Percentiles rank a stretch among this genome's conserved stretches.
Evolutionary conservation across 1,140 invertebrate genomes (phyloP).

Genomic region (Globodera ellingtonae): DNA sequence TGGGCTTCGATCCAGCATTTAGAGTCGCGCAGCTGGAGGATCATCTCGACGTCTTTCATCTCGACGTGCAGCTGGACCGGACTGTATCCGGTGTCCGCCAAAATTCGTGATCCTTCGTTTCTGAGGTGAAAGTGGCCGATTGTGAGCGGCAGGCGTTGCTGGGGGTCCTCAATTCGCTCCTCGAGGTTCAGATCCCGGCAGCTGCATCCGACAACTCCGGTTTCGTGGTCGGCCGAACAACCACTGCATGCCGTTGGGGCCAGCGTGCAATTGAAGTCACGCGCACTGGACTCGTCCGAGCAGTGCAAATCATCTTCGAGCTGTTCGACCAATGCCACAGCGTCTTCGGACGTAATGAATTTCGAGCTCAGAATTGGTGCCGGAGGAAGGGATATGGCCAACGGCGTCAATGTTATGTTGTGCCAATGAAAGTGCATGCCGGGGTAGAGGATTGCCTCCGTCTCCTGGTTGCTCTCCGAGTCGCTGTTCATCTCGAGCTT

Average conservation of each 20-base stretch:
- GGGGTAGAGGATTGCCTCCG: neutral
- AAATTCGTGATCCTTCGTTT: neutral
- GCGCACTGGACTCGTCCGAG: neutral
- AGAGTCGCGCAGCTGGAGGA: neutral
- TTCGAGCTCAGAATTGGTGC: neutral
- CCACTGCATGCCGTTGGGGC: neutral
- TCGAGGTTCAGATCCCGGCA: conserved; percentile 6
- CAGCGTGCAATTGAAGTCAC: neutral
- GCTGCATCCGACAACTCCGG: neutral
- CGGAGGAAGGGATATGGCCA: neutral
- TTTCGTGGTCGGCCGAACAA: neutral
- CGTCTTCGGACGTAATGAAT: neutral
- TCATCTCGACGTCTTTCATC: no score
- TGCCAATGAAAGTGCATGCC: neutral
- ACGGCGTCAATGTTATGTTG: neutral
- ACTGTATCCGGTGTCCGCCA: neutral
- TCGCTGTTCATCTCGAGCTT: neutral
- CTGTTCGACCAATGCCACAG: neutral
- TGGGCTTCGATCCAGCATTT: no score
- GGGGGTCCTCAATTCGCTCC: neutral
- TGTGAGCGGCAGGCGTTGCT: neutral
- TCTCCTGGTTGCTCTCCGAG: neutral
- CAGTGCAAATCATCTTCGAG: neutral
- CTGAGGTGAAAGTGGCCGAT: neutral
- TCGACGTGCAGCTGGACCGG: no score